Evolutionary conservation across 2,113 vertebrate genomes (phyloP).

Genomic region (Furnarius figulus): DNA sequence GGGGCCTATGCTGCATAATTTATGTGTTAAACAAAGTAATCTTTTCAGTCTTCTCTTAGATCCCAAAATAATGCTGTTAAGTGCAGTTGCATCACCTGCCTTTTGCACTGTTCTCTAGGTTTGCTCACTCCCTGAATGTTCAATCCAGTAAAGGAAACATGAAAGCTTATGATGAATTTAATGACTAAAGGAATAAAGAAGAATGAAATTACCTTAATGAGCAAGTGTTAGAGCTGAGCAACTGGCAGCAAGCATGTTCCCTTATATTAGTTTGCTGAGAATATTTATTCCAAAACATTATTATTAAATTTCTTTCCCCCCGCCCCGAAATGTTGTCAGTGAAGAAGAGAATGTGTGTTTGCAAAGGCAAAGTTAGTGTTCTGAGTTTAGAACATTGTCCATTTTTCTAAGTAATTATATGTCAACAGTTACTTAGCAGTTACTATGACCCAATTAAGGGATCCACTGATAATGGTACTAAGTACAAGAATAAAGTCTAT

Average conservation of each 20-base stretch:
- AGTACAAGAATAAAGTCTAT: conserved; percentile 18
- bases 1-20: not conserved
- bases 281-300: conserved; percentile 21
- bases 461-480: conserved; percentile 24
- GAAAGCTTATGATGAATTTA: not conserved
- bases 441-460: not conserved
- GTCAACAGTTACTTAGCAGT: not conserved
- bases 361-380: not conserved
- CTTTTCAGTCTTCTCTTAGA: not conserved
- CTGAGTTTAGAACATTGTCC: not conserved
- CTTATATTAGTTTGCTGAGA: not conserved
- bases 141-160: not conserved
- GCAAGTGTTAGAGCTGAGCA: not conserved
- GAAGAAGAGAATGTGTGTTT: not conserved
- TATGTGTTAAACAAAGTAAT: not conserved
- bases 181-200: not conserved
- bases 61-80: not conserved
- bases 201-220: not conserved
- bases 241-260: not conserved
- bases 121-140: not conserved
- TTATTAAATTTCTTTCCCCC: not conserved
- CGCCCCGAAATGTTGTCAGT: not conserved
- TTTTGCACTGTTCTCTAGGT: not conserved
- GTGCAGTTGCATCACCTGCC: not conserved
- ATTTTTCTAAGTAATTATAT: not conserved